A percentile compares a stretch with the other conserved stretches of the same genome.
phyloP scores from a whole-genome alignment of 2,797 vertebrate species.

The Sebastes taczanowskii region DNA sequence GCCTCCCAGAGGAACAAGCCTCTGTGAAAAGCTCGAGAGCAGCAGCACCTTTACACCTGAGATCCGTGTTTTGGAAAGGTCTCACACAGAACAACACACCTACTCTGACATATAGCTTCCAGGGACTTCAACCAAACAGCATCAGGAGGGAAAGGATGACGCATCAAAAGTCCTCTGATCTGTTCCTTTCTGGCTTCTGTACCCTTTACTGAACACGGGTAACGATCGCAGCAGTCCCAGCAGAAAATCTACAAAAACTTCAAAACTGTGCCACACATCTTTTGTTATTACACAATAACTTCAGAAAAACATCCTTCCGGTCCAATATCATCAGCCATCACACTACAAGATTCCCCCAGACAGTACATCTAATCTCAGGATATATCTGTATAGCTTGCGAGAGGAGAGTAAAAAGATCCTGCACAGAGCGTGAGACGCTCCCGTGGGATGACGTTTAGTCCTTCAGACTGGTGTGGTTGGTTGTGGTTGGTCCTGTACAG shows the following conservation, averaged over 20 bases:
- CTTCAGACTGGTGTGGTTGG: conserved; percentile 64
- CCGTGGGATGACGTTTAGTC: conserved; percentile 49
- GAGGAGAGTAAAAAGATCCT: conserved; percentile 57
- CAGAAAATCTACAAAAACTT: conserved; percentile 54
- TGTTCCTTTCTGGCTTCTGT: conserved; percentile 32
- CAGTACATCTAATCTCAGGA: conserved; percentile 54
- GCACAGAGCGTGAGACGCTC: conserved; percentile 44
- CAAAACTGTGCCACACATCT: conserved; percentile 52
- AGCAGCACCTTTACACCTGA: conserved; percentile 88
- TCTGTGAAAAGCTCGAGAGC: conserved; percentile 78
- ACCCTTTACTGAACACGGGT: conserved; percentile 34
- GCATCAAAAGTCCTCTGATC: conserved; percentile 33
- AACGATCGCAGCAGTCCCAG: conserved; percentile 54
- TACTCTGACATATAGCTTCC: conserved; percentile 60
- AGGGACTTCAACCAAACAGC: conserved; percentile 52
- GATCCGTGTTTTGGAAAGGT: conserved; percentile 77
- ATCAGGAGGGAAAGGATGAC: conserved; percentile 34
- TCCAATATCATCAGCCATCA: conserved; percentile 43
- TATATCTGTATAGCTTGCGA: conserved; percentile 68
- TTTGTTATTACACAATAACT: conserved; percentile 47
- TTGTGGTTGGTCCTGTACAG: conserved; percentile 71
- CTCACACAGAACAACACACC: conserved; percentile 64
- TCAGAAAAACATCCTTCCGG: conserved; percentile 52
- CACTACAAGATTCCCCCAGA: conserved; percentile 38
- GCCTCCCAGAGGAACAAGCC: conserved; percentile 55